These are phyloP conservation scores for Notocelia uddmanniana DNA, from an alignment of 2,888 invertebrate genomes.

Conservation along the genomic window DNA sequence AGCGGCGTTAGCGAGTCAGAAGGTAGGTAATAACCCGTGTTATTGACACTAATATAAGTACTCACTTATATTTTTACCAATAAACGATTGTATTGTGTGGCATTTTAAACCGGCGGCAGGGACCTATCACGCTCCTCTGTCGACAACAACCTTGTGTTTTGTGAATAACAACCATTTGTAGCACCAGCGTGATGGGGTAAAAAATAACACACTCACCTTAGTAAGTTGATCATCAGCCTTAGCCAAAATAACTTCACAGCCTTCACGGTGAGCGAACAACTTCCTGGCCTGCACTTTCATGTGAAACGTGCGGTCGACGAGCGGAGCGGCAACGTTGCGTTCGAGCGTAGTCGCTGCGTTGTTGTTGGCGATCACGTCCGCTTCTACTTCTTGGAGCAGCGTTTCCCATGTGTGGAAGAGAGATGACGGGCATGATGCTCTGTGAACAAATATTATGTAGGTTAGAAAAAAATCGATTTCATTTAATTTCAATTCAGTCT, in stretches of 20 bases:
- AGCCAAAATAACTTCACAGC: conserved; percentile 94
- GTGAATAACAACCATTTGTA: too few species aligned
- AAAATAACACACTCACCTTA: conserved; percentile 63
- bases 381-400: conserved; percentile 95
- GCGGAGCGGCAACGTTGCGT: conserved; percentile 91
- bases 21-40: too few species aligned
- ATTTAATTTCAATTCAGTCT: background rate
- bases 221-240: conserved; percentile 89
- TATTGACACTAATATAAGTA: too few species aligned
- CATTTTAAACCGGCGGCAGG: too few species aligned
- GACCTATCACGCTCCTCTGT: too few species aligned
- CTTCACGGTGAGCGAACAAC: conserved; percentile 95
- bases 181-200: too few species aligned
- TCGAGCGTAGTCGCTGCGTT: conserved; percentile 93
- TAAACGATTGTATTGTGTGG: too few species aligned
- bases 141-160: too few species aligned
- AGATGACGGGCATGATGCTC: conserved; percentile 91
- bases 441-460: conserved; percentile 64
- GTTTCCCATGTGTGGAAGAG: conserved; percentile 97
- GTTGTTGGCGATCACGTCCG: conserved; percentile 93
- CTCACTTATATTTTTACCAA: too few species aligned
- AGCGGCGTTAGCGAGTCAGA: too few species aligned
- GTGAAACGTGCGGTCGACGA: conserved; percentile 94
- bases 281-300: conserved; percentile 96
- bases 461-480: background rate